A percentile compares a stretch with the other conserved stretches of the same genome.
Conservation (phyloP, 2,888 invertebrate species). For the Plebejus argus region DNA sequence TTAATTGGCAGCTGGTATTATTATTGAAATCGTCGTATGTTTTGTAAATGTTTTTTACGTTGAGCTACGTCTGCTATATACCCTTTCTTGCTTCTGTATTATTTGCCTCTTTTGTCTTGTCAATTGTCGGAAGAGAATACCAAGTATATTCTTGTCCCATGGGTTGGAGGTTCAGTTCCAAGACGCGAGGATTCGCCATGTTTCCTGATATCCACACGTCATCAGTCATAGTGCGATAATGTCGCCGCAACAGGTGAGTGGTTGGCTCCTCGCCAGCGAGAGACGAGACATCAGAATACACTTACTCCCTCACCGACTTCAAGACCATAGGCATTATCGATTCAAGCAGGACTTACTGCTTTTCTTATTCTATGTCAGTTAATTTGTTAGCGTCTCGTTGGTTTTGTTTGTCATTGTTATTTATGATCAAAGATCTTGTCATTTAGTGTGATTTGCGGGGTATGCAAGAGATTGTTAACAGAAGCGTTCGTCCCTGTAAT, state of each 20-base stretch:
- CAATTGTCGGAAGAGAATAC: neutral
- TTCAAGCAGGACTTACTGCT: neutral
- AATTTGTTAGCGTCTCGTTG: neutral
- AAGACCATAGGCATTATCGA: neutral
- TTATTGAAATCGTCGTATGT: no score
- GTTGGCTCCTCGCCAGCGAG: conserved; percentile 51
- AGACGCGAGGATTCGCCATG: conserved; percentile 14
- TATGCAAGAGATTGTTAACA: neutral
- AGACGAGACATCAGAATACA: conserved; percentile 16
- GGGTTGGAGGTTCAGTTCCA: conserved; percentile 15
- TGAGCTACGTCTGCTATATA: neutral
- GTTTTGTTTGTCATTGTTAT: neutral
- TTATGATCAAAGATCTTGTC: neutral
- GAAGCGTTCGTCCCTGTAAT: neutral
- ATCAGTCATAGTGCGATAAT: conserved; percentile 41
- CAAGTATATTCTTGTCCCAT: neutral
- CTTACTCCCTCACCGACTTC: conserved; percentile 7
- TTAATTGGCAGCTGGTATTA: neutral
- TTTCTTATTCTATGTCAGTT: neutral
- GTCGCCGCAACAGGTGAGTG: conserved; percentile 54
- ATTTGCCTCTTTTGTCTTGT: neutral
- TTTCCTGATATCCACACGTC: conserved; percentile 46
- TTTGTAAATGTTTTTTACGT: neutral
- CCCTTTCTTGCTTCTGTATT: neutral
- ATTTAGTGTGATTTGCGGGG: neutral